Conservation (phyloP, 2,888 invertebrate genomes). For the Thymelicus acteon region DNA sequence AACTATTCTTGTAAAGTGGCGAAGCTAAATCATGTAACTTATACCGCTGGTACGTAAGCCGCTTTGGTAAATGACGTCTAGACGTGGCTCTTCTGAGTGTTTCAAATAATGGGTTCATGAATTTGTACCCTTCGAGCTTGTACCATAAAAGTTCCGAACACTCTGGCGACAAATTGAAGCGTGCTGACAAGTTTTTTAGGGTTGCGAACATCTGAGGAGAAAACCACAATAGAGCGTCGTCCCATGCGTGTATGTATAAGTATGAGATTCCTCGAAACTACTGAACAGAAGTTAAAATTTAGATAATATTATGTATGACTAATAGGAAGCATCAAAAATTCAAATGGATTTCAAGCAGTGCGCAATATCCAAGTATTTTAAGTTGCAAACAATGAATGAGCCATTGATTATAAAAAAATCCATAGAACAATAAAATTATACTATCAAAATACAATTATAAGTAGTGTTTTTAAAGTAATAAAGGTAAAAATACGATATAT, state of each 20-base stretch:
- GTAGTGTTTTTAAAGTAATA: too few relatives aligned
- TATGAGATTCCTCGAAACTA: too few relatives aligned
- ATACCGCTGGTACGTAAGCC: neutral
- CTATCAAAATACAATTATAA: too few relatives aligned
- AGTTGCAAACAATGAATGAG: too few relatives aligned
- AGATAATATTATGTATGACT: too few relatives aligned
- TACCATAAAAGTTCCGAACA: constrained; percentile 12
- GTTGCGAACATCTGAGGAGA: neutral
- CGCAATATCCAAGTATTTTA: too few relatives aligned
- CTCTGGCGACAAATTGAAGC: constrained; percentile 19
- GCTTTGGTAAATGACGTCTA: constrained; percentile 10
- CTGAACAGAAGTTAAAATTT: too few relatives aligned
- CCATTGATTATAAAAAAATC: neutral
- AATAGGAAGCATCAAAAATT: too few relatives aligned
- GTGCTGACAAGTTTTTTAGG: constrained; percentile 16
- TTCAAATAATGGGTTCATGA: constrained; percentile 4
- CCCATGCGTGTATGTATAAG: too few relatives aligned
- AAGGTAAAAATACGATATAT: neutral
- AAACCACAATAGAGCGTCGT: too few relatives aligned
- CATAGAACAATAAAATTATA: too few relatives aligned
- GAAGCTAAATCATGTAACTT: neutral
- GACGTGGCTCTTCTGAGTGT: neutral
- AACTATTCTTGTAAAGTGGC: neutral
- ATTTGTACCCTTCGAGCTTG: constrained; percentile 15
- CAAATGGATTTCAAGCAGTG: too few relatives aligned